Evolutionary conservation across 1,140 invertebrate genomes (phyloP).

Genomic region (Sminthurides bifidus): DNA sequence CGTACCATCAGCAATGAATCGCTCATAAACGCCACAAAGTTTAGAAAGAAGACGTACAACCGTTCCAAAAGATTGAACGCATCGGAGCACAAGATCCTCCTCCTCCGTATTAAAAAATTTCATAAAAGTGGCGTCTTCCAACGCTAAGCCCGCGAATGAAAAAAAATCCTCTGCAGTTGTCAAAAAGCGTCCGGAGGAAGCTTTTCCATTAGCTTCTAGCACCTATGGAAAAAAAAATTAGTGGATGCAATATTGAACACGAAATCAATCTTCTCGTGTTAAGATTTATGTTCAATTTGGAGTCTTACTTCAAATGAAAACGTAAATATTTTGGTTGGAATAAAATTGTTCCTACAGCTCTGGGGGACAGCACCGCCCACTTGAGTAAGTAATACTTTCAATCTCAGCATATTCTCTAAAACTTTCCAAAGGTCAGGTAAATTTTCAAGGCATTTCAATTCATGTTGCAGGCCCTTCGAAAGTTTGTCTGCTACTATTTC

Average conservation of each 20-base stretch:
- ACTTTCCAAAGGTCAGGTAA: slow-evolving; percentile 20
- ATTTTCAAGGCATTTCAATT: too few relatives aligned
- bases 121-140: slow-evolving; percentile 20
- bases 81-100: too few relatives aligned
- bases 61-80: too few relatives aligned
- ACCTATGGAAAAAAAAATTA: not conserved
- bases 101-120: slow-evolving; percentile 23
- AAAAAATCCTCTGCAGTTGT: slow-evolving; percentile 9
- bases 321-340: slow-evolving; percentile 29
- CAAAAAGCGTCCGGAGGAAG: too few relatives aligned
- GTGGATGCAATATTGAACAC: too few relatives aligned
- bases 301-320: slow-evolving; percentile 26
- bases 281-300: too few relatives aligned
- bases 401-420: slow-evolving; percentile 16
- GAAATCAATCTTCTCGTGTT: too few relatives aligned
- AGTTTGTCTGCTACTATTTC: slow-evolving; percentile 10
- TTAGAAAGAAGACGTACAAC: too few relatives aligned
- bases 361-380: not conserved
- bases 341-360: slow-evolving; percentile 23
- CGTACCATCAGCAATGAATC: too few relatives aligned
- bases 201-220: too few relatives aligned
- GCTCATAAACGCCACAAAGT: too few relatives aligned
- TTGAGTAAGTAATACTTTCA: slow-evolving; percentile 18
- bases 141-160: slow-evolving; percentile 15
- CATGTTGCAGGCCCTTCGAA: too few relatives aligned